Base-by-base conservation (phyloP, 1,140 invertebrate species). In the Druon quercuslanigerum region DNA sequence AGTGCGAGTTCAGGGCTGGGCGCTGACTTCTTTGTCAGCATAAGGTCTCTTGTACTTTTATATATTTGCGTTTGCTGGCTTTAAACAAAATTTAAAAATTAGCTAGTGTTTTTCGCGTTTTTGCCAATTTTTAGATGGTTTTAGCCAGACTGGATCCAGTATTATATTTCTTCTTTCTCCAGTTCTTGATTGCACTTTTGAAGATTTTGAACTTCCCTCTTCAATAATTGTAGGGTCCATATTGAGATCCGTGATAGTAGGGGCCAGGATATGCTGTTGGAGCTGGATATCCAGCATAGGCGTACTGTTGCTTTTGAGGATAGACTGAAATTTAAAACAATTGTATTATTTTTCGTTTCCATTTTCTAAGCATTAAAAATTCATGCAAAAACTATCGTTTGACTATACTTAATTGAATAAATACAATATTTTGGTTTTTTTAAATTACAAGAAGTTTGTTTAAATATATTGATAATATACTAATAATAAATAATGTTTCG, bases 181-280 rank as follows among this genome's bases (percentile, higher is more conserved):
- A 46, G 50, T 75, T 79, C 72, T 80, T 81, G 13, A 71, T 73
- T 71, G 75, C 81, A 75, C 75, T 77, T 72, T 17, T 3, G n/a
- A 66, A 13, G 14, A 25, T 72, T 72, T 4, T 25, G 33, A 50
- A 6, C 72, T 14, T 52, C 9, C 11, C 19, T 76, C 52, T 79
- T 94, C 94, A 96, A 89, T 96, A 96, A 91, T 96, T 96, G 92
- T 98, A 97, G 13, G 96, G 96, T n/a, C 96, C 96, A 88, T 98
- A 98, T 87, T 97, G 96, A 19, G 96, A 97, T 83, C 96, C 96
- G 89, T 97, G 96, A 86, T 97, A 97, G 87, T 97, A 97, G 20
- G 96, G 96, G 50, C 96, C 96, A 56, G 96, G 94, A 89, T 97
- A 97, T 56, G 95, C 95, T 77, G 96, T 95, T 11, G 95, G 94